Base-by-base conservation (phyloP, 2,113 vertebrate genomes). In the Gopherus evgoodei region DNA sequence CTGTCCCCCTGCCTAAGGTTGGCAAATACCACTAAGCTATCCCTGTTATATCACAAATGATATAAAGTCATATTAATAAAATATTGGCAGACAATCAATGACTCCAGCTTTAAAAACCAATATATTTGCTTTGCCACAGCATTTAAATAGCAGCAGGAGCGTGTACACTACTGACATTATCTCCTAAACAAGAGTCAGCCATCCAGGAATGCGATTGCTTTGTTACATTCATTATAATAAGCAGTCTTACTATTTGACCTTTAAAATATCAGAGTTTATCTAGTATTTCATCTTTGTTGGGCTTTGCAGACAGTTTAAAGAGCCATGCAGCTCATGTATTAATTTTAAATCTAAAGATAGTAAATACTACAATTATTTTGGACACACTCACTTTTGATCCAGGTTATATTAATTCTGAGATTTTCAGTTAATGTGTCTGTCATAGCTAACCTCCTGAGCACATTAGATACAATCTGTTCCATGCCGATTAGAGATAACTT, bases 1-100 rank as follows among this genome's bases (percentile, higher is more conserved):
- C 90, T 96, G 94, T 93, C 96, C 91, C 85, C 93, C 95, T 90
- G 90, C 86, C 91, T 82, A 84, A 84, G n/a, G 81, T 54, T 42
- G 82, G 76, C 76, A 79, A 94, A 88, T 50, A 50, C 84, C 72
- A 89, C 88, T 94, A 88, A 84, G 92, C 93, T 91, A 88, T 94
- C 91, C 91, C 57, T 31, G 90, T 29, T 29, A 16, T 11, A 65
- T 82, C 86, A 62, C 56, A 44, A 21, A 79, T 81, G 92, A 95
- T 69, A 89, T 85, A 49, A 96, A 97, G 86, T 86, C 82, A 88
- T 54, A 81, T n/a, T 88, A 95, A 72, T 42, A 94, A 81, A 90
- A 82, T 19, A 81, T 84, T 27, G 89, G 89, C 76, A 96, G 95
- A 97, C 82, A 95, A 91, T 49, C 93, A 54, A 75, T 87, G 52